Conservation (phyloP, 2,797 vertebrate genomes). For the Chaenodraco wilsoni region DNA sequence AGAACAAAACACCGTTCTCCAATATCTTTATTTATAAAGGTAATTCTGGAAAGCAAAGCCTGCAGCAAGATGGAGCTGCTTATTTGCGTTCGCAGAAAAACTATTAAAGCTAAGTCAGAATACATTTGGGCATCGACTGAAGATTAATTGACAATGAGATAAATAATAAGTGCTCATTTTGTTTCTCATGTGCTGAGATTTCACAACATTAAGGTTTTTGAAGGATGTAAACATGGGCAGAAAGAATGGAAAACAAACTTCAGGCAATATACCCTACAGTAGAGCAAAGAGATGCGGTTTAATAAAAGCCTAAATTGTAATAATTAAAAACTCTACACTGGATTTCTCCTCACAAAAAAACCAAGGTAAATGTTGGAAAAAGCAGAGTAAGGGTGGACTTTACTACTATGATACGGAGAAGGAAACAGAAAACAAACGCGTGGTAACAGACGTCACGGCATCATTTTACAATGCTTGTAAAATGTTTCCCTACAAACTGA, state of each 20-base stretch:
- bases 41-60: conserved; percentile 2
- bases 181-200: background rate
- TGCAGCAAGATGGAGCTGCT: background rate
- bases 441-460: background rate
- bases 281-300: background rate
- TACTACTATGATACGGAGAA: background rate
- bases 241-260: background rate
- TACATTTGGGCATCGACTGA: conserved; percentile 20
- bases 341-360: background rate
- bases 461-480: background rate
- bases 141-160: background rate
- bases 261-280: background rate
- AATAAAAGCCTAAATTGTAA: background rate
- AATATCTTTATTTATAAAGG: conserved; percentile 9
- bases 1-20: background rate
- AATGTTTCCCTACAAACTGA: background rate
- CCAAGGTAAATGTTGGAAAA: background rate
- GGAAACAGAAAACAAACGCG: background rate
- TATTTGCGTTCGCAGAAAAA: too few relatives aligned
- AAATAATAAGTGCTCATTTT: background rate
- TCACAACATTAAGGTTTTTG: background rate
- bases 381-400: background rate
- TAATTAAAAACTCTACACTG: background rate
- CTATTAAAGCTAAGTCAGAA: background rate
- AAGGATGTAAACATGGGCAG: background rate